Conservation (phyloP, 2,888 invertebrate species). For the Campoplex capitator region DNA sequence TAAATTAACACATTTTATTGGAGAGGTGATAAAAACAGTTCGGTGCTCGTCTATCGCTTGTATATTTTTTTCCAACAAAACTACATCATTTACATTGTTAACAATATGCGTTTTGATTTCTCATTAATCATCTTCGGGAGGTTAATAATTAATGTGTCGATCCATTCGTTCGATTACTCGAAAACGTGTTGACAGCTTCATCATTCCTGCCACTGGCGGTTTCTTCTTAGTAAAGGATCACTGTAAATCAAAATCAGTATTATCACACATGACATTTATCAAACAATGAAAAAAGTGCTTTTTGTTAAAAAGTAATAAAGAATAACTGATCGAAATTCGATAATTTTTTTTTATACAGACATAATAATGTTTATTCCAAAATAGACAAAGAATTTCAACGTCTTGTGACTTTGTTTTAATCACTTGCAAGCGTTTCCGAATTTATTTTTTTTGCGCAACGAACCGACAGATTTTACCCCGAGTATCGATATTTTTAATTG, state of each 20-base stretch:
- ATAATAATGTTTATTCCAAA: background rate
- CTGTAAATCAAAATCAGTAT: conserved; percentile 2
- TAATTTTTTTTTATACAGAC: background rate
- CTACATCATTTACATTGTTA: too few species aligned
- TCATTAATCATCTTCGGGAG: too few species aligned
- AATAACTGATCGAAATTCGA: background rate
- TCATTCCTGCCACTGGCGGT: conserved; percentile 14
- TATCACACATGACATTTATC: background rate
- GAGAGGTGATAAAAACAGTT: too few species aligned
- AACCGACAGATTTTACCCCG: too few species aligned
- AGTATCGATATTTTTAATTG: too few species aligned
- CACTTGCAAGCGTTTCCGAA: background rate
- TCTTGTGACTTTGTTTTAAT: background rate
- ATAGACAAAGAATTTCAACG: background rate
- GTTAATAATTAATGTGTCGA: background rate
- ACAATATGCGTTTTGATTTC: too few species aligned
- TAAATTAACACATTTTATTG: too few species aligned
- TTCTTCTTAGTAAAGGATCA: background rate
- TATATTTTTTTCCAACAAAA: background rate
- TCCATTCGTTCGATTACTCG: conserved; percentile 28
- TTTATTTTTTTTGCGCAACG: too few species aligned
- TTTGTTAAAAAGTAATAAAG: background rate
- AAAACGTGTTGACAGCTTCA: conserved; percentile 24
- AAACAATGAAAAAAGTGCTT: background rate
- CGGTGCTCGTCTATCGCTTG: too few species aligned